Conservation (phyloP, 2,797 vertebrate genomes). For the Sebastes elongatus region DNA sequence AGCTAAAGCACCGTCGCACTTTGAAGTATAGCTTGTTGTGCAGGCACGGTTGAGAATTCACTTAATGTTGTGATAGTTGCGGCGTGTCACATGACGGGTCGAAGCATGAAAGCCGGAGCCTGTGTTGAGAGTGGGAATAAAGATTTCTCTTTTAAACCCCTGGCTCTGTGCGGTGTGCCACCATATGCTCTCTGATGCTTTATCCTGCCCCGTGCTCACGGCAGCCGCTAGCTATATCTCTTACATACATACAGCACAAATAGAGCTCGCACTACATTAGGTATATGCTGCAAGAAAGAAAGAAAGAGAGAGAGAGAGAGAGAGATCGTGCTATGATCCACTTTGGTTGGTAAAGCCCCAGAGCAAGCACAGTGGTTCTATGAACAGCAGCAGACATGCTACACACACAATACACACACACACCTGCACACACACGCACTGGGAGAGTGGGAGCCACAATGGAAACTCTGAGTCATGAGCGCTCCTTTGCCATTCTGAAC, state of each 20-base stretch:
- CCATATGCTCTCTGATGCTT: slow-evolving; percentile 51
- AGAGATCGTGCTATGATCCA: slow-evolving; percentile 39
- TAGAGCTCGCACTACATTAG: slow-evolving; percentile 33
- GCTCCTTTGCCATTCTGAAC: slow-evolving; percentile 79
- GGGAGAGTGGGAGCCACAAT: slow-evolving; percentile 77
- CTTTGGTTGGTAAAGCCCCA: slow-evolving; percentile 55
- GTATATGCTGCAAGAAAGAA: slow-evolving; percentile 20
- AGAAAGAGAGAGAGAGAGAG: background rate
- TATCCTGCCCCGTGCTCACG: slow-evolving; percentile 15
- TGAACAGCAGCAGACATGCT: slow-evolving; percentile 57
- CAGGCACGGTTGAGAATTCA: slow-evolving; percentile 44
- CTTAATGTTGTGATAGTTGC: slow-evolving; percentile 54
- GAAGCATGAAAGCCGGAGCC: slow-evolving; percentile 52
- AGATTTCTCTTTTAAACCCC: slow-evolving; percentile 38
- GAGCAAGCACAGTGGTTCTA: slow-evolving; percentile 44
- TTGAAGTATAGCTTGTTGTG: slow-evolving; percentile 67
- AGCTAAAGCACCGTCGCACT: slow-evolving; percentile 42
- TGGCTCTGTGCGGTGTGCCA: slow-evolving; percentile 9
- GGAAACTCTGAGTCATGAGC: slow-evolving; percentile 85
- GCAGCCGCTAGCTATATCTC: slow-evolving; percentile 39
- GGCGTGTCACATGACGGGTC: slow-evolving; percentile 55
- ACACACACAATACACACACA: slow-evolving; percentile 34
- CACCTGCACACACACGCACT: slow-evolving; percentile 43
- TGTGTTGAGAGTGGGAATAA: slow-evolving; percentile 23
- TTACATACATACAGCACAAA: slow-evolving; percentile 36